Evolutionary conservation across 2,113 vertebrate genomes (phyloP).

Genomic region (Oryzias celebensis): DNA sequence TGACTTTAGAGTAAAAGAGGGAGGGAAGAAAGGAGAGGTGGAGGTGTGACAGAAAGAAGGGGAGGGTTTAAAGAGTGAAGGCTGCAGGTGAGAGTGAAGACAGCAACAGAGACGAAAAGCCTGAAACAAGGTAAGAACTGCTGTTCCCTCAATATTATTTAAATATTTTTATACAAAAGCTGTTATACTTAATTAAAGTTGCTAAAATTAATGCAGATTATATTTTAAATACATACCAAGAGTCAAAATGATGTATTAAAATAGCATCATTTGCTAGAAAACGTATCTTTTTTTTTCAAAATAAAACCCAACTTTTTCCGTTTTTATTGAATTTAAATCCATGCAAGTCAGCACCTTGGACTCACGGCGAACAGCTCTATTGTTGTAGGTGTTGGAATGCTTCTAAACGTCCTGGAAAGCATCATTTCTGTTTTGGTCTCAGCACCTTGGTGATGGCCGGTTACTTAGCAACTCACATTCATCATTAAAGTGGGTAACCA

Average conservation of each 20-base stretch:
- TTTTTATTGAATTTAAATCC: background rate
- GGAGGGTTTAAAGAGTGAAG: constrained; percentile 14
- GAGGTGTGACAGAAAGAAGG: constrained; percentile 27
- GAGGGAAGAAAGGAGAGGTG: constrained; percentile 21
- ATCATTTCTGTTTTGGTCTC: constrained; percentile 57
- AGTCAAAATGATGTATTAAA: too few species aligned
- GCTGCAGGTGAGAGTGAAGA: constrained; percentile 32
- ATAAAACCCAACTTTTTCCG: background rate
- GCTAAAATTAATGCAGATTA: background rate
- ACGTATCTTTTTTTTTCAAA: too few species aligned
- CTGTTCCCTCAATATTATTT: background rate
- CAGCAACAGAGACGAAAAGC: constrained; percentile 29
- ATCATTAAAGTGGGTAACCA: constrained; percentile 73
- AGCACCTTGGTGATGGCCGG: constrained; percentile 34
- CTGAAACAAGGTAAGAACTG: constrained; percentile 54
- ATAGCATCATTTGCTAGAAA: too few species aligned
- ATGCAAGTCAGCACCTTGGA: background rate
- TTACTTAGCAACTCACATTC: constrained; percentile 75
- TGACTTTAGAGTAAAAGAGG: constrained; percentile 11
- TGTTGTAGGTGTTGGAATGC: constrained; percentile 41
- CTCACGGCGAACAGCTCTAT: constrained; percentile 16
- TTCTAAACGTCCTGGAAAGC: constrained; percentile 43
- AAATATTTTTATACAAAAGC: background rate
- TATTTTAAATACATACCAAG: too few species aligned
- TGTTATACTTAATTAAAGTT: background rate